Percentiles rank a stretch among this genome's conserved stretches.
phyloP scores from a whole-genome alignment of 2,113 vertebrate genomes.

The Carettochelys insculpta region DNA sequence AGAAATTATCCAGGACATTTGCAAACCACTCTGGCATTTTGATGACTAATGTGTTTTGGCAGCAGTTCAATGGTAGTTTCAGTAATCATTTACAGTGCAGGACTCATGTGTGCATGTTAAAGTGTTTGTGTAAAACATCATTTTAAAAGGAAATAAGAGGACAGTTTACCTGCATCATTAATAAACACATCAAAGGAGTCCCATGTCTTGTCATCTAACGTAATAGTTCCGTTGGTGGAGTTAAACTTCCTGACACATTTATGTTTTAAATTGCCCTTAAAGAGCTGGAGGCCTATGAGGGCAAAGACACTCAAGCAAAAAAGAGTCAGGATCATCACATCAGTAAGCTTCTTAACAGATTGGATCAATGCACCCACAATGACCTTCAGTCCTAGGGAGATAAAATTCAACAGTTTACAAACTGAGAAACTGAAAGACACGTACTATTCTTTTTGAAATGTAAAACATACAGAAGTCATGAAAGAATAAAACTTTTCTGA shows the following conservation, averaged over 20 bases:
- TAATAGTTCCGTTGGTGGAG: constrained; percentile 33
- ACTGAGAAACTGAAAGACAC: not conserved
- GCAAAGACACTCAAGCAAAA: constrained; percentile 97
- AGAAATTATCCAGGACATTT: not conserved
- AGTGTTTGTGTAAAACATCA: not conserved
- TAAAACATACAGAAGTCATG: too few species aligned
- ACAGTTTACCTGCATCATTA: constrained; percentile 69
- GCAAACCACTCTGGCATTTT: not conserved
- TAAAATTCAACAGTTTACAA: not conserved
- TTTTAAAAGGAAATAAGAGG: not conserved
- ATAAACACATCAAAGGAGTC: constrained; percentile 73
- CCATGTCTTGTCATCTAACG: constrained; percentile 73
- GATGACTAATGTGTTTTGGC: not conserved
- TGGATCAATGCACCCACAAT: constrained; percentile 96
- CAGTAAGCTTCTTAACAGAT: constrained; percentile 91
- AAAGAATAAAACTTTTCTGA: too few species aligned
- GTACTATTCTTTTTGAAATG: not conserved
- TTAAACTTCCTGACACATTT: constrained; percentile 85
- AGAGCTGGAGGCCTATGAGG: constrained; percentile 95
- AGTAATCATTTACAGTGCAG: not conserved
- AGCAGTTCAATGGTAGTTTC: not conserved
- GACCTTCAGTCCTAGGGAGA: constrained; percentile 87
- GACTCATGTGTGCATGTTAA: not conserved
- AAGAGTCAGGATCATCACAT: constrained; percentile 95
- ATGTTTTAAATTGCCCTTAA: constrained; percentile 93